These are phyloP conservation scores for Stomorhina lunata DNA, from an alignment of 2,888 invertebrate species.

Conservation along the genomic window DNA sequence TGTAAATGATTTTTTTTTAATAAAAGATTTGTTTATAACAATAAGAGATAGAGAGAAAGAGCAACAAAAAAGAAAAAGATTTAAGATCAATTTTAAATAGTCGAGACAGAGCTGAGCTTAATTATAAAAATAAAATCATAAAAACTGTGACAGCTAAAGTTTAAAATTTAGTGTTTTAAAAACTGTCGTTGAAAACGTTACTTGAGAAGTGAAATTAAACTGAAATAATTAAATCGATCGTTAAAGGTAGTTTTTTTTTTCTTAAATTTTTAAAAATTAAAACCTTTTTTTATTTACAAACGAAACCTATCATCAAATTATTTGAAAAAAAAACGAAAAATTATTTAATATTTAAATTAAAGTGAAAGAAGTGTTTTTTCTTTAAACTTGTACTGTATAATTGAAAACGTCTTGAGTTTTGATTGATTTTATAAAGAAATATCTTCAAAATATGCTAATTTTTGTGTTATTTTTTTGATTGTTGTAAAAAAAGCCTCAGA, in stretches of 20 bases:
- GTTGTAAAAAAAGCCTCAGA: not conserved
- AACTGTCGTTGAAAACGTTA: constrained; percentile 59
- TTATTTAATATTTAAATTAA: constrained; percentile 22
- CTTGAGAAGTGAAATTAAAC: constrained; percentile 31
- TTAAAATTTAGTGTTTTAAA: constrained; percentile 63
- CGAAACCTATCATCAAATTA: no score
- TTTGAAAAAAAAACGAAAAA: not conserved
- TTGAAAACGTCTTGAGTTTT: not conserved
- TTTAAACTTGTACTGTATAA: not conserved
- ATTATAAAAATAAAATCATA: constrained; percentile 53
- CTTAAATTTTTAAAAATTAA: not conserved
- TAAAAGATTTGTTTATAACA: constrained; percentile 15
- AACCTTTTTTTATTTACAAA: no score
- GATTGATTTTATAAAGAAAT: constrained; percentile 24
- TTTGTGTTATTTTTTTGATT: not conserved
- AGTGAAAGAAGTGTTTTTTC: constrained; percentile 12
- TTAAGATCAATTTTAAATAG: constrained; percentile 32
- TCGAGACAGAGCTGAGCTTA: constrained; percentile 31
- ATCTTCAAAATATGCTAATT: not conserved
- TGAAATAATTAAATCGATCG: not conserved
- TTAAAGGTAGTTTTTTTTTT: constrained; percentile 31
- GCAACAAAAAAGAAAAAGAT: not conserved
- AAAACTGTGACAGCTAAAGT: constrained; percentile 59
- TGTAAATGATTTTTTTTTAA: constrained; percentile 15
- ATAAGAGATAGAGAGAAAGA: constrained; percentile 40